These are phyloP conservation scores for Myathropa florea DNA, from an alignment of 2,888 invertebrate species.

Conservation along the genomic window DNA sequence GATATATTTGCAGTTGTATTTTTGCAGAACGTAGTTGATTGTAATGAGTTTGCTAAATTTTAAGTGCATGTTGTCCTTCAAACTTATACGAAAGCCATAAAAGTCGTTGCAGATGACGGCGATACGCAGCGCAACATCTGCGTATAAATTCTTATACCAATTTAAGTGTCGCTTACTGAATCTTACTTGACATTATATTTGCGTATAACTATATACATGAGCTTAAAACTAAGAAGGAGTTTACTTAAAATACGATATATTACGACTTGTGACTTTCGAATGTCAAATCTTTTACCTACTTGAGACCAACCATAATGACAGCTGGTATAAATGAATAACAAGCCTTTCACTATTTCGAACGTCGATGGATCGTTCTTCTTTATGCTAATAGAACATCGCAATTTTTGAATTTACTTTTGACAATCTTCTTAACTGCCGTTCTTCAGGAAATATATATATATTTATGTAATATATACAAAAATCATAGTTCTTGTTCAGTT, in stretches of 20 bases:
- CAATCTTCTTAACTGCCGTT: background rate
- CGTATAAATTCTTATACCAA: background rate
- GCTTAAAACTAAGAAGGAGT: background rate
- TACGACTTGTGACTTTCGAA: background rate
- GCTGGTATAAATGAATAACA: constrained; percentile 11
- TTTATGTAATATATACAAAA: too few species aligned
- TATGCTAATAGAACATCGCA: background rate
- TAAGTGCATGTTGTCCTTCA: constrained; percentile 50
- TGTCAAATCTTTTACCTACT: background rate
- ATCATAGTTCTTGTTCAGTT: too few species aligned
- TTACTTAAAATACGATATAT: background rate
- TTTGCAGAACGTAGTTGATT: background rate
- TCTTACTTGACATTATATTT: background rate
- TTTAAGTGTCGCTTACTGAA: background rate
- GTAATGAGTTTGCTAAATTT: constrained; percentile 2
- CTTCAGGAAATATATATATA: too few species aligned
- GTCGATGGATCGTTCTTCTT: background rate
- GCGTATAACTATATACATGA: background rate
- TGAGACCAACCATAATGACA: constrained; percentile 2
- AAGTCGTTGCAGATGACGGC: constrained; percentile 2
- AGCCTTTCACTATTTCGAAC: constrained; percentile 49
- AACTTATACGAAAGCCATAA: constrained; percentile 49
- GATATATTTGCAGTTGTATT: background rate
- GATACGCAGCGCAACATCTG: constrained; percentile 38
- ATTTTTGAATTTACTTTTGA: background rate